These are phyloP conservation scores for Etheostoma nigrum DNA, from an alignment of 2,797 vertebrate species.

Conservation along the genomic window DNA sequence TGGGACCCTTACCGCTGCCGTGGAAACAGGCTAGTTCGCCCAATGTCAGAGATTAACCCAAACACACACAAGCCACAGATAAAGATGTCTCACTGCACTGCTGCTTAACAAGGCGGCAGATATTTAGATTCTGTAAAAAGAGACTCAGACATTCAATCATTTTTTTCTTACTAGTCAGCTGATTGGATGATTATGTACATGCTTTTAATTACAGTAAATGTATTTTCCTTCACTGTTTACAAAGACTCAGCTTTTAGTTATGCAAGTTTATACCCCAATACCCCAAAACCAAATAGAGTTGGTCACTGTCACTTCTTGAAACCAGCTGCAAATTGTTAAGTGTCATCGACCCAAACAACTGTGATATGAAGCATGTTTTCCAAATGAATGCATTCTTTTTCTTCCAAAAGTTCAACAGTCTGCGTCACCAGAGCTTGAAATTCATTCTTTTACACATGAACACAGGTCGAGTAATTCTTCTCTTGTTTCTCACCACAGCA, in stretches of 20 bases:
- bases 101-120: constrained; percentile 21
- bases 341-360: constrained; percentile 63
- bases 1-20: constrained; percentile 72
- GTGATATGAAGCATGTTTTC: constrained; percentile 58
- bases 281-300: constrained; percentile 16
- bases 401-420: constrained; percentile 49
- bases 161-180: background rate
- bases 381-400: constrained; percentile 43
- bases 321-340: constrained; percentile 66
- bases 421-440: constrained; percentile 62
- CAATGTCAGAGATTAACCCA: constrained; percentile 72
- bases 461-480: constrained; percentile 64
- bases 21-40: constrained; percentile 77
- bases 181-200: background rate
- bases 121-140: constrained; percentile 17
- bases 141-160: background rate
- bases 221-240: constrained; percentile 12
- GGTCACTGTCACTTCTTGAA: constrained; percentile 30
- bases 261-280: constrained; percentile 5
- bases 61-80: constrained; percentile 44
- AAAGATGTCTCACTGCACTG: constrained; percentile 53
- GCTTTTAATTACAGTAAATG: constrained; percentile 7
- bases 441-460: constrained; percentile 59
- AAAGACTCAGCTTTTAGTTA: background rate
- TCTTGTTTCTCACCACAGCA: constrained; percentile 56